Conservation (phyloP, 1,140 invertebrate genomes). For the Ooceraea biroi region DNA sequence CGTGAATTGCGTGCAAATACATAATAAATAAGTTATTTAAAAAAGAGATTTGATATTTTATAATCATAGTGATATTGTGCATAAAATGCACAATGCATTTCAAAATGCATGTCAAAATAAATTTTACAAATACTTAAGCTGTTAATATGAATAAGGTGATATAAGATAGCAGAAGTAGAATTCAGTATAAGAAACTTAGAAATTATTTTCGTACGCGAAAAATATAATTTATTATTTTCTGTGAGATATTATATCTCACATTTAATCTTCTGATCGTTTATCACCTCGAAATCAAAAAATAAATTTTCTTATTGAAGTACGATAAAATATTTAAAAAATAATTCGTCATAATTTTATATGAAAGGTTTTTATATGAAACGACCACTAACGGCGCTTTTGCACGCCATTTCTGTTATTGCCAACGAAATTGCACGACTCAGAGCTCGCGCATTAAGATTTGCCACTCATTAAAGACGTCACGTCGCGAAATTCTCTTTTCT, state of each 20-base stretch:
- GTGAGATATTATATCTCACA: neutral
- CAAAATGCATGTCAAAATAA: neutral
- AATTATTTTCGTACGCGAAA: neutral
- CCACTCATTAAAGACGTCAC: conserved; percentile 33
- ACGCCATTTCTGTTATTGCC: conserved; percentile 23
- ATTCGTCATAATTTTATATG: conserved; percentile 17
- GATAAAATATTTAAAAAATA: conserved; percentile 1
- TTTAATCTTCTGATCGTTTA: neutral
- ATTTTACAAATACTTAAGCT: conserved; percentile 7
- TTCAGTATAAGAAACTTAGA: neutral
- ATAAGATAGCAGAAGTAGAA: neutral
- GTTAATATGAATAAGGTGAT: neutral
- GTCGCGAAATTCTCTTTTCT: conserved; percentile 51
- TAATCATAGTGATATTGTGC: neutral
- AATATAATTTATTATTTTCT: conserved; percentile 15
- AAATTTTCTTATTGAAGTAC: conserved; percentile 17
- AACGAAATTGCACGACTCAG: conserved; percentile 2
- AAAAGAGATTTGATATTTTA: conserved; percentile 2
- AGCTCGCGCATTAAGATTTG: conserved; percentile 32
- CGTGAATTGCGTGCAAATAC: neutral
- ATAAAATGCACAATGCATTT: too few species aligned
- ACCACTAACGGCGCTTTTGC: conserved; percentile 5
- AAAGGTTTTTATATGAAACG: neutral
- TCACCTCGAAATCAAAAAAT: neutral
- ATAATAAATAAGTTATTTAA: conserved; percentile 27